These are phyloP conservation scores for Cotesia glomerata DNA, from an alignment of 1,140 invertebrate species.

Conservation along the genomic window DNA sequence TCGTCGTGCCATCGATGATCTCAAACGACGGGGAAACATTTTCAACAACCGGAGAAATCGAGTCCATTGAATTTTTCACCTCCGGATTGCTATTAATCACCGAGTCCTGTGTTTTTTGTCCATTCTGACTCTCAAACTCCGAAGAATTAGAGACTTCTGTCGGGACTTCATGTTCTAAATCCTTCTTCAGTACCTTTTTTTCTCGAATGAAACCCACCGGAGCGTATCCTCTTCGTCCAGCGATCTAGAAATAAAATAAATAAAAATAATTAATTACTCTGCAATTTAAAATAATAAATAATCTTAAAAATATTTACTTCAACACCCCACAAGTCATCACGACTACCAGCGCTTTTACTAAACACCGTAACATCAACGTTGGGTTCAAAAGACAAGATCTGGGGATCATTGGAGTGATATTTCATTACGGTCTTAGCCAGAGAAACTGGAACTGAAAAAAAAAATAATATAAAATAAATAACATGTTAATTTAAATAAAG, in stretches of 20 bases:
- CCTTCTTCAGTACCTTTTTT: slow-evolving; percentile 58
- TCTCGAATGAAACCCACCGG: slow-evolving; percentile 68
- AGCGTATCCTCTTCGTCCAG: slow-evolving; percentile 73
- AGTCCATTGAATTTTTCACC: too few relatives aligned
- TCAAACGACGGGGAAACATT: slow-evolving; percentile 52
- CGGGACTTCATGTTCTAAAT: slow-evolving; percentile 57
- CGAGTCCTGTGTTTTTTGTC: too few relatives aligned
- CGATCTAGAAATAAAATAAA: slow-evolving; percentile 18
- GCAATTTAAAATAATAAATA: neutral
- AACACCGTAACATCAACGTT: slow-evolving; percentile 71
- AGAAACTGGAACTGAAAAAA: slow-evolving; percentile 61
- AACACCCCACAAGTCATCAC: slow-evolving; percentile 74
- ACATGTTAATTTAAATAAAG: slow-evolving; percentile 11
- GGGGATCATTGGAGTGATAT: slow-evolving; percentile 66
- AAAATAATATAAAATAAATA: slow-evolving; percentile 36
- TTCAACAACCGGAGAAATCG: slow-evolving; percentile 25
- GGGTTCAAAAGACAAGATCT: slow-evolving; percentile 69
- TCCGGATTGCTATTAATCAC: too few relatives aligned
- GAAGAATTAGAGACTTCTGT: slow-evolving; percentile 50
- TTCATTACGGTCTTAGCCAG: slow-evolving; percentile 67
- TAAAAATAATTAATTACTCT: neutral
- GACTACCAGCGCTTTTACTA: slow-evolving; percentile 75
- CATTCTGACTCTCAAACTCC: too few relatives aligned
- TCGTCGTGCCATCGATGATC: slow-evolving; percentile 61
- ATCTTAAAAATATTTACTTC: slow-evolving; percentile 58